These are phyloP conservation scores for Dallia pectoralis DNA, from an alignment of 2,797 vertebrate species.

Conservation along the genomic window DNA sequence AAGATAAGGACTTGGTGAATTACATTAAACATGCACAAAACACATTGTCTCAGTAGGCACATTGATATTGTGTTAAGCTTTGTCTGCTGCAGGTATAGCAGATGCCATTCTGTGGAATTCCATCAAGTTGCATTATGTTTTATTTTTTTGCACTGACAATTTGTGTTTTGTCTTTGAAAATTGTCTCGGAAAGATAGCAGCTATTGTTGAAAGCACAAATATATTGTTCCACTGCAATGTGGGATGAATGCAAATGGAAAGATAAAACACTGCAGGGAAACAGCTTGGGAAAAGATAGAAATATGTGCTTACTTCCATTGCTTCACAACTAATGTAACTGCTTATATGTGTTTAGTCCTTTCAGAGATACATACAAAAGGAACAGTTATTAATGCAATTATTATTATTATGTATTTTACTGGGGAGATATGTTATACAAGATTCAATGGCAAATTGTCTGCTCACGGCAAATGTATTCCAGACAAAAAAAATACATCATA, in stretches of 20 bases:
- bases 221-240: not conserved
- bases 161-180: conserved; percentile 32
- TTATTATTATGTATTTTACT: not conserved
- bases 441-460: not conserved
- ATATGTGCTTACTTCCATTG: not conserved
- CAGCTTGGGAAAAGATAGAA: not conserved
- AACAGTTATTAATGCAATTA: not conserved
- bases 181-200: conserved; percentile 60
- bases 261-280: not conserved
- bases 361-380: not conserved
- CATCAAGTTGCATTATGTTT: conserved; percentile 27
- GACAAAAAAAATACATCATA: not conserved
- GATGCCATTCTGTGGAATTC: conserved; percentile 19
- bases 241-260: not conserved
- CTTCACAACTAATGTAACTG: not conserved
- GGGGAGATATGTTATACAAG: not conserved
- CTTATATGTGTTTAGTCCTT: not conserved
- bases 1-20: not conserved
- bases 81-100: not conserved
- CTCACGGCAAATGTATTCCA: not conserved
- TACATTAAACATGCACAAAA: not conserved
- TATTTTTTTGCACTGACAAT: conserved; percentile 23
- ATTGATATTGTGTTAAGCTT: not conserved
- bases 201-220: conserved; percentile 28
- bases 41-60: not conserved